Conservation (phyloP, 2,888 invertebrate species). For the Drosophila lutescens region DNA sequence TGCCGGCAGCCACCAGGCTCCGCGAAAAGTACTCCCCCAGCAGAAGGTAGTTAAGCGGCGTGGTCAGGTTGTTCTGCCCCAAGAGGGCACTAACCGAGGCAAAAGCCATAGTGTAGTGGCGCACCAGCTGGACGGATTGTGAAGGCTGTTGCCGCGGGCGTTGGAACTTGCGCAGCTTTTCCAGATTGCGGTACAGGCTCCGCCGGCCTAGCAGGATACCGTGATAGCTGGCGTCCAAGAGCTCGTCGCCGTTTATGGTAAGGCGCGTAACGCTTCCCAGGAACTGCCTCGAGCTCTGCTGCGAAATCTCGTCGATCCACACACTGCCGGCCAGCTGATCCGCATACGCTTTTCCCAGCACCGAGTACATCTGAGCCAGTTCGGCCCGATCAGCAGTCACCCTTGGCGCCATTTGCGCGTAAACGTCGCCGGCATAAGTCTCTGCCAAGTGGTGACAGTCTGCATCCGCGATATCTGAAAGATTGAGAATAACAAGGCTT, state of each 20-base stretch:
- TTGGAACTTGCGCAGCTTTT: constrained; percentile 76
- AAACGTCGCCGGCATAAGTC: constrained; percentile 73
- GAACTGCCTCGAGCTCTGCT: constrained; percentile 77
- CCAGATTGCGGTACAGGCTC: constrained; percentile 82
- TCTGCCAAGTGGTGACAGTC: constrained; percentile 76
- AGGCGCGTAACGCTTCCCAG: constrained; percentile 78
- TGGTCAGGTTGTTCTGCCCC: constrained; percentile 67
- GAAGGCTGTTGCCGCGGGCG: constrained; percentile 41
- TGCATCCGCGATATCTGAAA: constrained; percentile 68
- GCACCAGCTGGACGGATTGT: constrained; percentile 47
- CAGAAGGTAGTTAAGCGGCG: constrained; percentile 75
- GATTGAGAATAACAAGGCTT: background rate
- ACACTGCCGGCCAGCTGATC: constrained; percentile 66
- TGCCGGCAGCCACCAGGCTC: constrained; percentile 78
- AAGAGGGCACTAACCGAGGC: constrained; percentile 66
- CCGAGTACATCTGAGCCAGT: constrained; percentile 78
- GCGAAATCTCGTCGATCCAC: constrained; percentile 83
- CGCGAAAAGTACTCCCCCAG: constrained; percentile 79
- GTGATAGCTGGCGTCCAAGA: constrained; percentile 72
- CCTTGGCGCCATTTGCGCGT: constrained; percentile 77
- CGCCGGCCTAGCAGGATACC: constrained; percentile 71
- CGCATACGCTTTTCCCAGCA: constrained; percentile 77
- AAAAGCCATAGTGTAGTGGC: constrained; percentile 72
- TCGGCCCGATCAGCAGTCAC: constrained; percentile 72
- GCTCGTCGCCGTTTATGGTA: constrained; percentile 79